Base-by-base conservation (phyloP, 2,797 vertebrate genomes). In the Microchirus variegatus region DNA sequence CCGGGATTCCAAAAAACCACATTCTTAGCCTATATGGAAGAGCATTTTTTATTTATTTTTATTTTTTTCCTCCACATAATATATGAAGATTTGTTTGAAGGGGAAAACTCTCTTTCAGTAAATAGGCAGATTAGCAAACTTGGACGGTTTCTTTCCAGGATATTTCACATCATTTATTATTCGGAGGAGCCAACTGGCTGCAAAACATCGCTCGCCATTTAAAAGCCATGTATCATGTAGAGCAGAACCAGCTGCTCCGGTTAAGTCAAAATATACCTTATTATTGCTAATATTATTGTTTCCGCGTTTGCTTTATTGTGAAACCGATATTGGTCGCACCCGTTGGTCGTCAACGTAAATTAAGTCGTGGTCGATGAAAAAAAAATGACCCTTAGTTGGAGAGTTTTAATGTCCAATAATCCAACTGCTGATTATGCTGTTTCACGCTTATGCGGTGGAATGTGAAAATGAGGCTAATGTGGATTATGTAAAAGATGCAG, bases 181-280 rank as follows among this genome's bases (percentile, higher is more conserved):
- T 26, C 1, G 5, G 44, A 51, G 48, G 51, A 46, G 67, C 81
- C 77, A 75, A 56, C 50, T 76, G 71, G 70, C 78, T 56, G 42
- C 63, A 63, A 60, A 60, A 64, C 54, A 47, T 74, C 56, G 52
- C 59, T 62, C 15, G 53, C 63, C 44, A 8, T 52, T 16, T 69
- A 31, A 76, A 74, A 50, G 10, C 56, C 46, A 62, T 80, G 68
- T 8, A 58, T 78, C 62, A 75, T 19, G 15, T 40, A 47, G 43
- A 75, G 50, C 54, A 67, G 54, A 77, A 52, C 15, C 66, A 77
- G 70, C 67, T 10, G 14, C 31, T 42, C 38, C 38, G 5, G 13
- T 40, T 40, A 12, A 40, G 38, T 40, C 41, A 42, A 15, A 15
- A 13, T 42, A 10, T 31, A 31, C 31, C 7, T 31, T 31, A 31